Evolutionary conservation across 30 jellyfish, hydroid and myxozoan genomes (phyloP), one percentile per base, ranked within the genome.

Genomic region (Catostylus mosaicus): DNA sequence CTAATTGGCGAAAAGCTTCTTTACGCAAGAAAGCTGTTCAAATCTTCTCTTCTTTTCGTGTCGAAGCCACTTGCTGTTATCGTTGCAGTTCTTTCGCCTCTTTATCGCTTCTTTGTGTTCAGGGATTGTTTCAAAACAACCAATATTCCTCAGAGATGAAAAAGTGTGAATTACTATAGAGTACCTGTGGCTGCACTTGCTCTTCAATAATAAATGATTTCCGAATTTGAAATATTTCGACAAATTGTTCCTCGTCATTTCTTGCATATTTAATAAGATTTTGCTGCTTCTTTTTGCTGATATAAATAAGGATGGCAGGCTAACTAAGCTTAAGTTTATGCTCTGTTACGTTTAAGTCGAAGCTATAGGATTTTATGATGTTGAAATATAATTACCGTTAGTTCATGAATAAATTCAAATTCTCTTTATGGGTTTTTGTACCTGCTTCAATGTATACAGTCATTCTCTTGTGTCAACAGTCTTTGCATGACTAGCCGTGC

Each of bases 111-210:
- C 85, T 31, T 46, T 73, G 85, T 73, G 6, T 35, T 45, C 73
- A 3, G 32, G 61, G 51, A 24, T 51, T 64, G 24, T 73, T 73
- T 51, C 40, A 61, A 19, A 16, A 73, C 61, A 50, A 38, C 23
- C 62, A 37, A 45, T 51, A 23, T 47, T 33, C 32, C 70, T 22
- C 51, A 47, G 74, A 48, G 22, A 51, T 56, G 50, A 26, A 31
- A 46, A 48, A 73, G 60, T 73, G 85, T 31, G 38, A 59, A 24
- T 23, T 20, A 29, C 2, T 43, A 30, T 12, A 32, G 32, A 46
- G 85, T 56, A 73, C 85, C 85, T 73, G 85, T 73, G 70, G 74
- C 24, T 73, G 74, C 50, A 23, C 85, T 7, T 47, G 9, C 85
- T 73, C 73, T 20, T 73, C 51, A 73, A 73, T 73, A 24, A 73